phyloP scores from a whole-genome alignment of 2,888 invertebrate species.

The Megamerina dolium region DNA sequence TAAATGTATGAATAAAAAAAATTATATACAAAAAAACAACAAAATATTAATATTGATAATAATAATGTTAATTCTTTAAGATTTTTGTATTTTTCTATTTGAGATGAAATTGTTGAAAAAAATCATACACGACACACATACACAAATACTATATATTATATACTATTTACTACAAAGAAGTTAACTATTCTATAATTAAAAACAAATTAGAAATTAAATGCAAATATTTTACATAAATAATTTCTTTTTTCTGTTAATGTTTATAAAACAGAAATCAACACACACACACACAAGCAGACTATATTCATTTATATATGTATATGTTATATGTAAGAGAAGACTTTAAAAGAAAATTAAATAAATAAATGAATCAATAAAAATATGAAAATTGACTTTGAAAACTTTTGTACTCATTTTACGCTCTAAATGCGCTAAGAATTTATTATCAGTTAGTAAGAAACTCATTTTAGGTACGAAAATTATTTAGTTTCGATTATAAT shows the following conservation, averaged over 20 bases:
- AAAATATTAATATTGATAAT: too few species aligned
- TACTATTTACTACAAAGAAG: not conserved
- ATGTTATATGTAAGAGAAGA: slow-evolving; percentile 3
- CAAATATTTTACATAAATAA: not conserved
- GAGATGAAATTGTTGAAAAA: slow-evolving; percentile 6
- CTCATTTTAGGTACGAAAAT: too few species aligned
- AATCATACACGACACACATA: not conserved
- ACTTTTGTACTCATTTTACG: too few species aligned
- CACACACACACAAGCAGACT: too few species aligned
- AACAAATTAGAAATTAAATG: not conserved
- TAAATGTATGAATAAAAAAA: not conserved
- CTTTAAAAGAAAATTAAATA: not conserved
- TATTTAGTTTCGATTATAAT: too few species aligned
- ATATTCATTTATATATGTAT: too few species aligned
- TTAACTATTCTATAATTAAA: not conserved
- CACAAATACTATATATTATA: not conserved
- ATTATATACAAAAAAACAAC: slow-evolving; percentile 9
- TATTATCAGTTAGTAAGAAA: too few species aligned
- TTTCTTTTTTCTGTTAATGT: too few species aligned
- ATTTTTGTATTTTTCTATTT: slow-evolving; percentile 19
- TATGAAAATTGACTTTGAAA: too few species aligned
- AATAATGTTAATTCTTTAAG: slow-evolving; percentile 16
- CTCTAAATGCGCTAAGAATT: too few species aligned
- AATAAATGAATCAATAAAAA: too few species aligned
- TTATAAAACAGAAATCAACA: not conserved